Evolutionary conservation across 2,888 invertebrate genomes (phyloP), one percentile per base, ranked within the genome.

Genomic region (Limnephilus marmoratus): DNA sequence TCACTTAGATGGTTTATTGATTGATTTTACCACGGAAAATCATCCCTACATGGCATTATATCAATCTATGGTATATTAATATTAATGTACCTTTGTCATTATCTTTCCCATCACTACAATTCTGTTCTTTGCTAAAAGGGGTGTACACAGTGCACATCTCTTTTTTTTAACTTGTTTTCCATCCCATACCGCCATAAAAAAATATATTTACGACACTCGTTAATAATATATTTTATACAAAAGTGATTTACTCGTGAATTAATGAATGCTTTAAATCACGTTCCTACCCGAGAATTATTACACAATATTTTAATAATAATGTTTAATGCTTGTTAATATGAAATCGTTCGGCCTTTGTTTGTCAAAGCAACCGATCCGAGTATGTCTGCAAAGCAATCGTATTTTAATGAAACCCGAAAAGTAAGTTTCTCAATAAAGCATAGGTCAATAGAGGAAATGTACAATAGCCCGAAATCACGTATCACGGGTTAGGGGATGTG

Each of bases 51-150:
- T 68, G 31, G 82, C 13, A 31, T 94, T 95, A 15, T 82, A 81
- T 81, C 34, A 15, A 31, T 82, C 9, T 13, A 31, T 88, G 68
- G 24, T 3, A 34, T 24, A 80, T 18, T 34, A 41, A 90, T 81
- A 90, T 18, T 81, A 53, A 85, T 37, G 31, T 91, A 99, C 99
- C 99, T 97, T 98, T 98, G 95, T 99, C 99, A 95, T 99, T 99
- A 95, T 99, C 99, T 94, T 98, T 97, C 92, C 98, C 98, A 95
- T 99, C 99, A 94, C 98, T 98, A 95, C 99, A 99, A 94, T 98
- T 98, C 94, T 98, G 98, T 95, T 99, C 99, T 94, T 99, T 97
- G 90, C 31, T 31, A 31, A 1, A 31, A 31, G 31, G 2, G 31
- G 1, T 31, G 1, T 31, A 31, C 31, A 2, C 31, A 31, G 31